Evolutionary conservation across 2,113 vertebrate genomes (phyloP), one percentile per base, ranked within the genome.

Genomic region (Coryphaenoides rupestris): DNA sequence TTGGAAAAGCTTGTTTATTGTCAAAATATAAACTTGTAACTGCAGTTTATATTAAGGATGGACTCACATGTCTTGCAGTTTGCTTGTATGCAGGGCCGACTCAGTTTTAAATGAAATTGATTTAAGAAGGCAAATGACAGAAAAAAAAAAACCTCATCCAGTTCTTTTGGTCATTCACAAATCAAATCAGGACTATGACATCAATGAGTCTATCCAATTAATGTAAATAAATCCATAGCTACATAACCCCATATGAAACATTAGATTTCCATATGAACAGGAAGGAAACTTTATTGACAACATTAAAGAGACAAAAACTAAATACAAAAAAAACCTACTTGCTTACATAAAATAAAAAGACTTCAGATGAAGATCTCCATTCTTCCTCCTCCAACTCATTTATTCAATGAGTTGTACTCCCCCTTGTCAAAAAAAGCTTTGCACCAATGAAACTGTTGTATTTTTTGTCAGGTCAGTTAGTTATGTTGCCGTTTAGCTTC

Each of bases 271-370:
- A 65, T 67, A 47, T 40, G 55, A 78, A 76, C 66, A 58, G 58
- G 13, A 65, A 70, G 75, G 63, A 70, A 63, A 68, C 49, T 61
- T 58, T 40, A 63, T 62, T 55, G 54, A 66, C 56, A 73, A 65
- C 45, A 71, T 60, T 21, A 56, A 68, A 55, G 26, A 57, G 65
- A 63, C 62, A 23, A 78, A 77, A 3, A 69, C 66, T 19, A 76
- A 46, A 55, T 21, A 14, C 13, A 55, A 52, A 13, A 61, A 52
- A 21, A 53, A 66, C 77, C 66, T 76, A 12, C 9, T 76, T 50
- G 55, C 62, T 69, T 64, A 83, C 82, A 57, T 64, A 78, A 79
- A 84, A 82, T 61, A 80, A 79, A 63, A 69, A 67, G 55, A 73
- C 33, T 73, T 60, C 19, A 80, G 68, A 63, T 52, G 67, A 33